Evolutionary conservation across 2,797 vertebrate genomes (phyloP).

Genomic region (Pyrocephalus nanus): DNA sequence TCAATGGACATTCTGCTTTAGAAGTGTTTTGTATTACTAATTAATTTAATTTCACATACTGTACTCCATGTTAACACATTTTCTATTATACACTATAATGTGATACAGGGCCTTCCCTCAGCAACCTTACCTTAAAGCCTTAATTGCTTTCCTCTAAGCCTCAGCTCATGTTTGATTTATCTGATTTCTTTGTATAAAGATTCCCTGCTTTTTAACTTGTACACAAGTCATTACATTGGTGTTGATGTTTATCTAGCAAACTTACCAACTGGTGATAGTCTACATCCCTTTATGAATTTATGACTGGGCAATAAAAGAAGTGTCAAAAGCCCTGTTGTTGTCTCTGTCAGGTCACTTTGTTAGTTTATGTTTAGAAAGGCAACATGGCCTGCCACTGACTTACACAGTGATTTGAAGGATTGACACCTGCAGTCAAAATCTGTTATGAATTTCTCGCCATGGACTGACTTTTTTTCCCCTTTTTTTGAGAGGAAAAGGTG

Average conservation of each 20-base stretch:
- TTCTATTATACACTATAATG: conserved; percentile 70
- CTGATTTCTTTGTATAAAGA: conserved; percentile 81
- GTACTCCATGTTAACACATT: conserved; percentile 71
- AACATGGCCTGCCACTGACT: conserved; percentile 21
- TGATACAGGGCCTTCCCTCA: conserved; percentile 58
- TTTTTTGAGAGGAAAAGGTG: conserved; percentile 21
- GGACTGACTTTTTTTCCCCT: background rate
- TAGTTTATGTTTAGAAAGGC: conserved; percentile 40
- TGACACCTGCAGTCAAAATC: conserved; percentile 36
- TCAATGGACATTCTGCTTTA: conserved; percentile 67
- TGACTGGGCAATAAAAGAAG: conserved; percentile 81
- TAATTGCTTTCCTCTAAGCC: conserved; percentile 75
- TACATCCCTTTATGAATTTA: conserved; percentile 82
- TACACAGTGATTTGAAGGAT: background rate
- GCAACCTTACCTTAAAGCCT: conserved; percentile 71
- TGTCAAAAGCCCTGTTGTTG: conserved; percentile 71
- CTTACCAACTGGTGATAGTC: conserved; percentile 71
- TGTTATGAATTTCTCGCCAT: conserved; percentile 5
- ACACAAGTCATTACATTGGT: conserved; percentile 81
- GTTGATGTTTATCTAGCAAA: conserved; percentile 86
- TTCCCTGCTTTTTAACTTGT: conserved; percentile 83
- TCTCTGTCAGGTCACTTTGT: conserved; percentile 71
- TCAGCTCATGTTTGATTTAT: conserved; percentile 78
- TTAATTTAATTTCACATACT: conserved; percentile 77
- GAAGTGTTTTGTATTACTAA: conserved; percentile 76